Evolutionary conservation across 1,140 invertebrate species (phyloP).

Genomic region (Drosophila insularis): DNA sequence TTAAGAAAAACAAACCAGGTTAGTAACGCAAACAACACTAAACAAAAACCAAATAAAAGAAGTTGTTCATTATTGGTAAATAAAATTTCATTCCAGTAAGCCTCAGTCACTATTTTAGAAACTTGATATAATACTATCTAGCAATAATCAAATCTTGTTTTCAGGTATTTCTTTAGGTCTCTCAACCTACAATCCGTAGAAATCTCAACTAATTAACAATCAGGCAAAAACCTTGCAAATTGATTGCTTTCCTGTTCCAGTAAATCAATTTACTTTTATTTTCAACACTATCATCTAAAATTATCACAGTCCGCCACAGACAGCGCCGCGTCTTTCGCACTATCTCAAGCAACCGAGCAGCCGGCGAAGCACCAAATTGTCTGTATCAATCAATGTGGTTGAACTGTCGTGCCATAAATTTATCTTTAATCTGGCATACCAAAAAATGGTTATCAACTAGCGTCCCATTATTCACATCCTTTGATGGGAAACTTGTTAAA

Average conservation of each 20-base stretch:
- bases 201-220: neutral
- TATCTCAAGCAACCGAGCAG: neutral
- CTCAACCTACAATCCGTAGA: neutral
- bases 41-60: too few relatives aligned
- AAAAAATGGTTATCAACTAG: slow-evolving; percentile 1
- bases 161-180: too few relatives aligned
- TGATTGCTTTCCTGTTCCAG: slow-evolving; percentile 3
- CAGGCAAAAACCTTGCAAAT: neutral
- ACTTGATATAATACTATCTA: neutral
- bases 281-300: neutral
- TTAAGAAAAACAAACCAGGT: neutral
- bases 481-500: neutral
- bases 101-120: too few relatives aligned
- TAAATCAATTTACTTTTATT: slow-evolving; percentile 1
- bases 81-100: too few relatives aligned
- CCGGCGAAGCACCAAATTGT: neutral
- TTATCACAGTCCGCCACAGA: neutral
- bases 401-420: slow-evolving; percentile 6
- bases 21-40: neutral
- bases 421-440: slow-evolving; percentile 14
- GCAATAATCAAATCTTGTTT: too few relatives aligned
- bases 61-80: too few relatives aligned
- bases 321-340: slow-evolving; percentile 4
- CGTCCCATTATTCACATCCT: slow-evolving; percentile 6
- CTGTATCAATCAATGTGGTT: slow-evolving; percentile 4